Conservation (phyloP, 2,113 vertebrate species). For the Proteles cristata region DNA sequence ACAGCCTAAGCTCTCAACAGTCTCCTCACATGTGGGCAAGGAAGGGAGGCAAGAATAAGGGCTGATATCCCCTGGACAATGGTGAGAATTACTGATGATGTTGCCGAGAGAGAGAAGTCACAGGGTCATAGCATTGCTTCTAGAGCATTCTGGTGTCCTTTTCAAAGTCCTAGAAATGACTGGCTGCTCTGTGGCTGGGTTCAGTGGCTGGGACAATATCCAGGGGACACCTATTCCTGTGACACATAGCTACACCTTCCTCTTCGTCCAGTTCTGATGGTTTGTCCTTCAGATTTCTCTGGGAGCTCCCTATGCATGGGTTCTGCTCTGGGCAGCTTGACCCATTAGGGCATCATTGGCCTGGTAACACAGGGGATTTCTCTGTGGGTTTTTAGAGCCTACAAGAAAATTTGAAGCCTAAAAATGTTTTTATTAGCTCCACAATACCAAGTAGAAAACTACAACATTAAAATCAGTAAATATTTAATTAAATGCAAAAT, state of each 20-base stretch:
- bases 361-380: not conserved
- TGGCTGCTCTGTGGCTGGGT: not conserved
- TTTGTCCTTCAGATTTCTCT: not conserved
- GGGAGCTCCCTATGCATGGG: not conserved
- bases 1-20: not conserved
- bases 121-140: not conserved
- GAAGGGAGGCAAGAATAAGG: not conserved
- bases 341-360: not conserved
- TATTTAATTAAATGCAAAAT: slow-evolving; percentile 70
- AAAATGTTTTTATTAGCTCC: not conserved
- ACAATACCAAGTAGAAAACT: slow-evolving; percentile 29
- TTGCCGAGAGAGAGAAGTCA: not conserved
- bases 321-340: not conserved
- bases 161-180: not conserved
- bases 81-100: not conserved
- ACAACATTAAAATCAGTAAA: slow-evolving; percentile 57
- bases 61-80: not conserved
- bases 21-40: not conserved
- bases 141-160: not conserved
- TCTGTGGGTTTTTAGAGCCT: not conserved
- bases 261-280: not conserved
- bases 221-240: not conserved
- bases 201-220: not conserved
- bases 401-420: slow-evolving; percentile 10
- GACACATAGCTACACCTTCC: not conserved